Base-by-base conservation (phyloP, 2,888 invertebrate genomes). In the Oasisia sp. region DNA sequence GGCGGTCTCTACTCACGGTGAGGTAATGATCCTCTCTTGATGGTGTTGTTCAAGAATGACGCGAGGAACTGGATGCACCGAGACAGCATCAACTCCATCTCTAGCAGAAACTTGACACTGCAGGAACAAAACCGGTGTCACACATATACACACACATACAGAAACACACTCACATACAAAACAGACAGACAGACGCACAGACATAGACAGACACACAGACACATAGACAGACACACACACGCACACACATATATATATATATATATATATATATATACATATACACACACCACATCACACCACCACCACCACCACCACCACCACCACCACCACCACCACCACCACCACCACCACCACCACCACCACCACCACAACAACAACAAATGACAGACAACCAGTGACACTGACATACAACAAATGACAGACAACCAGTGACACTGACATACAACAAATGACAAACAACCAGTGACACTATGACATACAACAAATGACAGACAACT, bases 1-100 rank as follows among this genome's bases (percentile, higher is more conserved):
- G 38, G 4, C 38, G 4, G 38, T 38, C 38, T 38, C 38, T 38
- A 38, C 38, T 38, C 38, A 38, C 38, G 95, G 92, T 96, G 96
- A 58, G 96, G 95, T 92, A 95, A 95, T 1, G 96, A 95, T n/a
- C 96, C 96, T 93, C 96, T 93, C 92, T 95, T 95, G 91, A 95
- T 95, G 50, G 95, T 94, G 91, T 95, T 95, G 92, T 94, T 95
- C 27, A 96, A 95, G 93, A 96, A 95, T 5, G 96, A 95, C 7
- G 95, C 93, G 74, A 96, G 94, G 93, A 96, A 96, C 92, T 95
- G 94, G 74, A 96, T 95, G 93, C 95, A 96, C 19, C 95, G 93
- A 19, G 94, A 94, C 92, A 96, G 95, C 91, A 95, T 95, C 38
- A 92, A 93, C 92, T 96, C 96, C 93, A 96, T 95, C 0, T 95